phyloP scores from a whole-genome alignment of 23 tunicate genomes.

The Ascidia mentula region DNA sequence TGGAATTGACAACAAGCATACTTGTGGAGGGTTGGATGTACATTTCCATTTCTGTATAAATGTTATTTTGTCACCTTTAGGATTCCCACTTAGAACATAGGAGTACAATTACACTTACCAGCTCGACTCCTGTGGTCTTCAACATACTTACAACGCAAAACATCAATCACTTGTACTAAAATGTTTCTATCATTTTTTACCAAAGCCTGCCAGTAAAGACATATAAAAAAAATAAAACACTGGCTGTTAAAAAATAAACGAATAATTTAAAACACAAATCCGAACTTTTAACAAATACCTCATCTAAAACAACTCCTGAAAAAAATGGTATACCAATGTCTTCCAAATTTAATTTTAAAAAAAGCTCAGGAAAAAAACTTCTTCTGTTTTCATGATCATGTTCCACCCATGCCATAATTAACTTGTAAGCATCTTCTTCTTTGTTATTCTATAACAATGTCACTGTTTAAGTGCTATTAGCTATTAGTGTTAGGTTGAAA shows the following conservation, averaged over 20 bases:
- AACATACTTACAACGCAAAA: background rate
- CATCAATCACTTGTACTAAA: background rate
- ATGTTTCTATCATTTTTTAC: background rate
- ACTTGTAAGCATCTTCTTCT: background rate
- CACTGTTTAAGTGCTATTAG: background rate
- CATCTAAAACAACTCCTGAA: background rate
- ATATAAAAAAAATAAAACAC: background rate
- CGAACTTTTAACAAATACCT: no score
- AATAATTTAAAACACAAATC: no score
- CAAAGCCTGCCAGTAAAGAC: background rate
- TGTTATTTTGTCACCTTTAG: background rate
- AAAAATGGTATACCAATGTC: background rate
- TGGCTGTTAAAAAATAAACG: no score
- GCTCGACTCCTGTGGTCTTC: no score
- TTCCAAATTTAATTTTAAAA: background rate
- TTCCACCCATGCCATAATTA: background rate
- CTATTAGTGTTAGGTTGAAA: background rate
- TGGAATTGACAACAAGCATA: background rate
- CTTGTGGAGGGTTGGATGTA: background rate
- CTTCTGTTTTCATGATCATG: background rate
- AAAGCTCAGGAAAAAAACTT: background rate
- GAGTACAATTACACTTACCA: background rate
- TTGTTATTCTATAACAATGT: background rate
- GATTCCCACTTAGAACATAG: background rate
- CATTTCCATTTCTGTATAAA: background rate